Base-by-base conservation (phyloP, 2,113 vertebrate species). In the Rattus rattus region DNA sequence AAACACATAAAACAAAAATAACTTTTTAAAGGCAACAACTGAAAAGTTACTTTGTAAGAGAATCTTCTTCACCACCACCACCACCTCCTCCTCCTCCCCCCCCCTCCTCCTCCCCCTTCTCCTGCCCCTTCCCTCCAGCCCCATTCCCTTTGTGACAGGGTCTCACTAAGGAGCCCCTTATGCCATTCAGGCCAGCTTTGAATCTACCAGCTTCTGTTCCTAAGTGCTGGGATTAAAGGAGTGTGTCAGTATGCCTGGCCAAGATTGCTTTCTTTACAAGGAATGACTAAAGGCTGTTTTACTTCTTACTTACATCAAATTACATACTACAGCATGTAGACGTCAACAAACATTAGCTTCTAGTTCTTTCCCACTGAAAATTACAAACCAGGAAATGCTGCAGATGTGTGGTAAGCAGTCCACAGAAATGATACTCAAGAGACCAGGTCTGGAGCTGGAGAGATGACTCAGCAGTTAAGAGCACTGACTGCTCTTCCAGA, bases 351-450 rank as follows among this genome's bases (percentile, higher is more conserved):
- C 83, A 88, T 75, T 72, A 92, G 88, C 52, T 89, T 88, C 88
- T 81, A 90, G 65, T 76, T 73, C 59, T 81, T 93, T 94, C 92
- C 52, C 88, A 96, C 19, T 92, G 92, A 86, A 97, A 97, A 97
- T 85, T 81, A 96, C 0, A 30, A 0, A n/a, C 30, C n/a, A 93
- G 87, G 43, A 96, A 91, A 73, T 72, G 52, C 56, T n/a, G 54
- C 52, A 92, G 94, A 59, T 72, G 76, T 1, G 61, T 0, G 39
- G 69, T 33, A 67, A 54, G 52, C 52, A 81, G 54, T 16, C 33
- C 49, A 56, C 16, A 17, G 30, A 52, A 70, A 90, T 36, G 24
- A 69, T 33, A 14, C 96, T 49, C 75, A 89, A 63, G 90, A 92
- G 13, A 49, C 70, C 30, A 76, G 52, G 47, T 30, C 49, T 59